These are phyloP conservation scores for Orthosia incerta DNA, from an alignment of 2,888 invertebrate genomes.

Conservation along the genomic window DNA sequence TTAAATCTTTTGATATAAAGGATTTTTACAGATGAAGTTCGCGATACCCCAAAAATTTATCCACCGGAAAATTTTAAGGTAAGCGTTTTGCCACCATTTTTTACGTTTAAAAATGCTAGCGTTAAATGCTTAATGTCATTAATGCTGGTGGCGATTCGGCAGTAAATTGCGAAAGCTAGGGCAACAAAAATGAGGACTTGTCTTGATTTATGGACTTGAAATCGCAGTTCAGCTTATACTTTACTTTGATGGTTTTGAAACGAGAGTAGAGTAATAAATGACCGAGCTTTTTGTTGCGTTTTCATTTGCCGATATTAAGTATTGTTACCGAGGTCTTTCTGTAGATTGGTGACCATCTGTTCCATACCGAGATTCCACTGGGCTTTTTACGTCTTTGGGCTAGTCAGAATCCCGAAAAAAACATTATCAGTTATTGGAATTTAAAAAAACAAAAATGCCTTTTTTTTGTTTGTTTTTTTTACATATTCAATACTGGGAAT, in stretches of 20 bases:
- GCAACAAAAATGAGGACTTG: conserved; percentile 49
- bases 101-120: conserved; percentile 32
- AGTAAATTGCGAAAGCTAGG: conserved; percentile 47
- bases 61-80: conserved; percentile 30
- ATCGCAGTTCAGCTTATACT: conserved; percentile 26
- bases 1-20: no score
- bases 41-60: conserved; percentile 27
- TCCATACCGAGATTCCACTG: no score
- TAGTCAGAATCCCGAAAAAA: no score
- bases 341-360: no score
- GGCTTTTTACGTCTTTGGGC: no score
- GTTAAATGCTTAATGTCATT: conserved; percentile 51
- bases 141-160: conserved; percentile 46
- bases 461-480: no score
- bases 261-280: conserved; percentile 8
- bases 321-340: no score
- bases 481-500: no score
- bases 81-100: conserved; percentile 43
- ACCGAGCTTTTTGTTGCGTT: not conserved
- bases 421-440: no score
- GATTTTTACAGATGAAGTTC: conserved; percentile 10
- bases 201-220: conserved; percentile 43
- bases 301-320: not conserved
- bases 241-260: conserved; percentile 23
- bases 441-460: no score